Evolutionary conservation across 2,113 vertebrate species (phyloP), one percentile per base, ranked within the genome.

Genomic region (Abramis brama): DNA sequence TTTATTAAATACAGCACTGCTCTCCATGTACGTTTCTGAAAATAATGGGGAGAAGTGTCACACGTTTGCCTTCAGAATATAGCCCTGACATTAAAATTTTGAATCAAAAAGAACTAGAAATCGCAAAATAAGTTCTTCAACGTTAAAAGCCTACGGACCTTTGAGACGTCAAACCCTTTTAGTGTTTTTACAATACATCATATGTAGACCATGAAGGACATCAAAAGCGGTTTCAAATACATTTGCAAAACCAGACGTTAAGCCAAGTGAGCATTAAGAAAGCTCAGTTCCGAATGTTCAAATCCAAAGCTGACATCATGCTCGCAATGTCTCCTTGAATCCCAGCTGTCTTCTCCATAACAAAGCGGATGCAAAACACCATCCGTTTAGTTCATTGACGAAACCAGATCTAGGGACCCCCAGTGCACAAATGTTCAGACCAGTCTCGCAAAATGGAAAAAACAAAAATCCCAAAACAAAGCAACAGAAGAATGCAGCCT

Each of bases 131-230:
- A 71, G 30, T 55, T 39, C 47, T 33, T 71, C 21, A 68, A 82
- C 59, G 19, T 9, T 81, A 50, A 73, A 83, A 30, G 30, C 45
- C 81, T 81, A 13, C 1, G 5, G 25, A 68, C 62, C 59, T 8
- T 7, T 33, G 81, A 83, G 68, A 59, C 1, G 5, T 73, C 47
- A 83, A 73, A 73, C 92, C 90, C 91, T 92, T 91, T 92, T 95
- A 95, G 94, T 95, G 94, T 95, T 95, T 92, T 92, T 91, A 93
- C 92, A 90, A 94, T 91, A 90, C 92, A 90, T 93, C 89, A 93
- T 93, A 93, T 91, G 82, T 92, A 91, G 92, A 93, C 92, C 93
- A 89, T 89, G 87, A 88, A 91, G 86, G 87, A 93, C 91, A 92
- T 71, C 89, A 89, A 87, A 91, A 88, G 90, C 89, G 89, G 90